phyloP scores from a whole-genome alignment of 2,113 vertebrate genomes.

The Entomyzon cyanotis region DNA sequence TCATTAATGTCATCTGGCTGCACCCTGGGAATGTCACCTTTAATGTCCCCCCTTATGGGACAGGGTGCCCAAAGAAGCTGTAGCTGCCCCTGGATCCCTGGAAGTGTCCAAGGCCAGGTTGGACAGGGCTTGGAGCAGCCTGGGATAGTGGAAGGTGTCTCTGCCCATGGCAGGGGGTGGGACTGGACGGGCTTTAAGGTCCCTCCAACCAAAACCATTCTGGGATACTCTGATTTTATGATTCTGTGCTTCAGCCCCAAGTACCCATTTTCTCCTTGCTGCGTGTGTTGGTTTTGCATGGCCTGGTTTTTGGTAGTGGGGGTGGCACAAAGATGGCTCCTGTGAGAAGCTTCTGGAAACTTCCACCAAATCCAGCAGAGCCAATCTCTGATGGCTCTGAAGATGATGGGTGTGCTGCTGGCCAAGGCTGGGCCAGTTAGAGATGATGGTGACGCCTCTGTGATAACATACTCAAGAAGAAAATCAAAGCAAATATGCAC shows the following conservation, averaged over 20 bases:
- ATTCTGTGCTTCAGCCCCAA: background rate
- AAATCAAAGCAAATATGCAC: too few species aligned
- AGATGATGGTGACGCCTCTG: too few species aligned
- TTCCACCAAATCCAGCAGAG: too few species aligned
- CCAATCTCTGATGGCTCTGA: too few species aligned
- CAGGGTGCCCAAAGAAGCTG: background rate
- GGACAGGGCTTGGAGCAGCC: fast-evolving
- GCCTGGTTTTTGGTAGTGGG: too few species aligned
- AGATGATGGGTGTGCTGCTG: too few species aligned
- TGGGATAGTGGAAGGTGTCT: fast-evolving
- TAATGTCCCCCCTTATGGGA: background rate
- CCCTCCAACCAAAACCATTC: background rate
- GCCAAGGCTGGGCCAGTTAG: too few species aligned
- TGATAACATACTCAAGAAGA: too few species aligned
- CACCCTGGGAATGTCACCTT: background rate
- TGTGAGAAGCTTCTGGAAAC: too few species aligned
- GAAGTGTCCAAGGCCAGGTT: fast-evolving
- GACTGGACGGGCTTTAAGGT: background rate
- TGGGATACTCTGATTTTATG: background rate
- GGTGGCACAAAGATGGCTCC: too few species aligned
- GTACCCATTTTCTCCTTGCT: fast-evolving
- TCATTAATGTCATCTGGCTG: background rate
- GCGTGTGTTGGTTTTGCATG: background rate
- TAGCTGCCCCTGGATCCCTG: background rate
- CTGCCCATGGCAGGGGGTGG: background rate